phyloP scores from a whole-genome alignment of 2,888 invertebrate genomes.

The Spilarctia lutea region DNA sequence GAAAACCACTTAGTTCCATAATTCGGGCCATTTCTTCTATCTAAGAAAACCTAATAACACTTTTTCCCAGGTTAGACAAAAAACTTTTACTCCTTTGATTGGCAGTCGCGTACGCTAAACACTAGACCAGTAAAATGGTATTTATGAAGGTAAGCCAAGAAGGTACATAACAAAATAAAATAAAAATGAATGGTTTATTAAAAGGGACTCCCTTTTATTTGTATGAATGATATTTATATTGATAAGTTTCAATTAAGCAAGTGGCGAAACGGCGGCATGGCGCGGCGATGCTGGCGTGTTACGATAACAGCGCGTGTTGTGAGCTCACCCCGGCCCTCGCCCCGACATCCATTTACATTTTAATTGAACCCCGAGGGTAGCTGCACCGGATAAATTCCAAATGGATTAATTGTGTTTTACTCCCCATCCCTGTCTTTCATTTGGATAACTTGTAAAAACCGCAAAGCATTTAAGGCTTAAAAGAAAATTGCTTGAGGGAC shows the following conservation, averaged over 20 bases:
- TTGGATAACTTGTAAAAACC: constrained; percentile 34
- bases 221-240: constrained; percentile 35
- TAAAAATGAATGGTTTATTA: background rate
- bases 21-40: too few species aligned
- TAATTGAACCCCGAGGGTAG: constrained; percentile 72
- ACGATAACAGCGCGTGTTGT: constrained; percentile 43
- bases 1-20: too few species aligned
- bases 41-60: too few species aligned
- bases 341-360: constrained; percentile 72
- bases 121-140: background rate
- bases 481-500: constrained; percentile 9
- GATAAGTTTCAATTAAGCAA: constrained; percentile 31
- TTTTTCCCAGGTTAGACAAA: too few species aligned
- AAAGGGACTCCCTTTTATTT: constrained; percentile 5
- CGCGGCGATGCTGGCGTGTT: constrained; percentile 41
- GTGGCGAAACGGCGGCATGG: constrained; percentile 18
- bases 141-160: background rate
- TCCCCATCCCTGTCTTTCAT: constrained; percentile 36
- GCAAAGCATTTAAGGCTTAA: constrained; percentile 18
- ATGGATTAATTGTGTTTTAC: constrained; percentile 73
- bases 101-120: too few species aligned
- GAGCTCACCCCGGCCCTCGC: constrained; percentile 30
- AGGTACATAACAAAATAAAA: background rate
- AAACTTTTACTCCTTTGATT: too few species aligned
- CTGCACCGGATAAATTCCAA: constrained; percentile 72